phyloP scores from a whole-genome alignment of 2,888 invertebrate species.

The Pharmacophagus antenor region DNA sequence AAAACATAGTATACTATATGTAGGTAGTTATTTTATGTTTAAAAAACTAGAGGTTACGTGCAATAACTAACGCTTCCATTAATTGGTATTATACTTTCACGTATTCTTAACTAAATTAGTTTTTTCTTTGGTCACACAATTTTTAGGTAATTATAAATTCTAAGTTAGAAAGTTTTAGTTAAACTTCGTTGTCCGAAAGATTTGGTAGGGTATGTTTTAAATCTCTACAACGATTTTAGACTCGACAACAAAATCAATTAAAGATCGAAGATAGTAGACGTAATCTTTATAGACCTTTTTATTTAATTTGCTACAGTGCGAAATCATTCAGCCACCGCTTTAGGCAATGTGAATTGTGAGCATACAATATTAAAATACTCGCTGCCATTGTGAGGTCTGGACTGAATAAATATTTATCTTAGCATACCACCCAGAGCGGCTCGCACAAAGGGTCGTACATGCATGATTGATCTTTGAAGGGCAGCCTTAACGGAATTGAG shows the following conservation, averaged over 20 bases:
- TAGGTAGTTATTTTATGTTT: no score
- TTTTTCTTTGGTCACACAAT: no score
- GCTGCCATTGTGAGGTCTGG: constrained; percentile 64
- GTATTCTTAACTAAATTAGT: no score
- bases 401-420: constrained; percentile 76
- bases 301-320: constrained; percentile 1
- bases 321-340: constrained; percentile 36
- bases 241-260: neutral
- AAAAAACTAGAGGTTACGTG: no score
- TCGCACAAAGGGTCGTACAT: constrained; percentile 53
- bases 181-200: neutral
- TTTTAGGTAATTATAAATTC: neutral
- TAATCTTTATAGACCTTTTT: neutral
- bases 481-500: constrained; percentile 51
- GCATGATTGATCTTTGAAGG: constrained; percentile 73
- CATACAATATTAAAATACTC: constrained; percentile 69
- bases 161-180: neutral
- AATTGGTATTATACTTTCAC: no score
- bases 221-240: neutral
- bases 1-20: no score
- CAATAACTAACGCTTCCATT: no score
- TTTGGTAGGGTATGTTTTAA: neutral
- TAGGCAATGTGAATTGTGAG: constrained; percentile 39
- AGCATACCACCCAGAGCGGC: constrained; percentile 73
- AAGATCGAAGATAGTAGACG: constrained; percentile 6